Conservation (phyloP, 2,888 invertebrate species). For the Epicampocera succincta region DNA sequence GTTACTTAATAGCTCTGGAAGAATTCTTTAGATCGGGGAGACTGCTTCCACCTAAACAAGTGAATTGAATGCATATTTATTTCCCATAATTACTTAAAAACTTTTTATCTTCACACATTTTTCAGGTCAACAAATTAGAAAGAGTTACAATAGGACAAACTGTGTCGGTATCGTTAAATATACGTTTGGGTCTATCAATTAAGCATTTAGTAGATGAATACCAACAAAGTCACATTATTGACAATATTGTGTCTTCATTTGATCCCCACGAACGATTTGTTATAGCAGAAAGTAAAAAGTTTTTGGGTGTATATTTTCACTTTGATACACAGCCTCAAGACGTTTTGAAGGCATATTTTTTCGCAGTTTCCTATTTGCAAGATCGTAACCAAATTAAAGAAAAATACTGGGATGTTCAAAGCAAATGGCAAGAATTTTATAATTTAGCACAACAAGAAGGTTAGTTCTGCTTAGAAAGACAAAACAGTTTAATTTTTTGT, state of each 20-base stretch:
- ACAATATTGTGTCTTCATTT: slow-evolving; percentile 81
- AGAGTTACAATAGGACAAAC: slow-evolving; percentile 85
- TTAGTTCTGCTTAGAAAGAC: slow-evolving; percentile 43
- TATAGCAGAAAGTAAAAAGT: slow-evolving; percentile 80
- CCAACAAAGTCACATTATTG: slow-evolving; percentile 79
- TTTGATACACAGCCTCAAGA: slow-evolving; percentile 81
- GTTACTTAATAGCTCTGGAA: slow-evolving; percentile 87
- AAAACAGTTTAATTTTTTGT: not conserved
- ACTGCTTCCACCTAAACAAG: slow-evolving; percentile 85
- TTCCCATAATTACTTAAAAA: not conserved
- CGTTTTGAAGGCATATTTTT: slow-evolving; percentile 81
- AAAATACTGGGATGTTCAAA: slow-evolving; percentile 82
- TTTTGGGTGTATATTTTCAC: slow-evolving; percentile 81
- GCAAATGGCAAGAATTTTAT: slow-evolving; percentile 83
- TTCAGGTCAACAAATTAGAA: slow-evolving; percentile 86
- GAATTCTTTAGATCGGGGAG: slow-evolving; percentile 85
- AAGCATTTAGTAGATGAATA: slow-evolving; percentile 80
- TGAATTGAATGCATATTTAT: slow-evolving; percentile 77
- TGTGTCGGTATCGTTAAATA: slow-evolving; percentile 80
- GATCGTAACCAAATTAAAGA: slow-evolving; percentile 81
- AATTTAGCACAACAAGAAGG: slow-evolving; percentile 82
- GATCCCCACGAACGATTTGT: slow-evolving; percentile 81
- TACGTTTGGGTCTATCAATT: slow-evolving; percentile 79
- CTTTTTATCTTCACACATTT: not conserved
- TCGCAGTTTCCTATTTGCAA: slow-evolving; percentile 81